Evolutionary conservation across 2,888 invertebrate species (phyloP).

Genomic region (Megamerina dolium): DNA sequence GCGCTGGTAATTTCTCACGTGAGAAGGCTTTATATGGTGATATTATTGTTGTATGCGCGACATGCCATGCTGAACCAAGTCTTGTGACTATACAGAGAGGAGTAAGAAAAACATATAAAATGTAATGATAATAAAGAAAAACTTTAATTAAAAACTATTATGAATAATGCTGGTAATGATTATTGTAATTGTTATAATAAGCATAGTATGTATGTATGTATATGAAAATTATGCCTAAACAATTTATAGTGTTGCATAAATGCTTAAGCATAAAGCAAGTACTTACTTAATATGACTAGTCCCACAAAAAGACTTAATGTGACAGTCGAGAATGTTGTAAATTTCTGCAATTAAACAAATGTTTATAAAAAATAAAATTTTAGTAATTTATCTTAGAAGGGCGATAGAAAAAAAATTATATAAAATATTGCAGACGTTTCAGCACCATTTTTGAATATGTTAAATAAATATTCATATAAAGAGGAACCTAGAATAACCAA

Average conservation of each 20-base stretch:
- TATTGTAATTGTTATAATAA: too few species aligned
- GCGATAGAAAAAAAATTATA: too few species aligned
- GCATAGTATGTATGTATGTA: neutral
- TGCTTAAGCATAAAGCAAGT: slow-evolving; percentile 2
- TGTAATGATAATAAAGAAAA: slow-evolving; percentile 8
- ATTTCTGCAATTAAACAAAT: slow-evolving; percentile 63
- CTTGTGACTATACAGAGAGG: slow-evolving; percentile 64
- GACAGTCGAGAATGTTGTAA: slow-evolving; percentile 87
- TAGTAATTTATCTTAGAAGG: too few species aligned
- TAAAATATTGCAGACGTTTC: too few species aligned
- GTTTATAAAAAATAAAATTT: too few species aligned
- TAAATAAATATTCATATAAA: too few species aligned
- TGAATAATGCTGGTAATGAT: too few species aligned
- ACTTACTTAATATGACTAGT: slow-evolving; percentile 85
- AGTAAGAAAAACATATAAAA: neutral
- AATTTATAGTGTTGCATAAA: neutral
- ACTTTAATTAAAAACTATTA: slow-evolving; percentile 10
- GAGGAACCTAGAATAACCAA: too few species aligned
- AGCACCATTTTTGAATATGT: too few species aligned
- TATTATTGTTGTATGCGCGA: slow-evolving; percentile 71
- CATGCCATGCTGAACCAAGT: slow-evolving; percentile 91
- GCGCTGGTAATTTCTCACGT: slow-evolving; percentile 77
- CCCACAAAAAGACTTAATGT: slow-evolving; percentile 89
- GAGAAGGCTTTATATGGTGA: slow-evolving; percentile 90
- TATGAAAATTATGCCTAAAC: neutral